Percentiles rank a stretch among this genome's conserved stretches.
Conservation (phyloP, 2,888 invertebrate genomes). For the Nowickia ferox region DNA sequence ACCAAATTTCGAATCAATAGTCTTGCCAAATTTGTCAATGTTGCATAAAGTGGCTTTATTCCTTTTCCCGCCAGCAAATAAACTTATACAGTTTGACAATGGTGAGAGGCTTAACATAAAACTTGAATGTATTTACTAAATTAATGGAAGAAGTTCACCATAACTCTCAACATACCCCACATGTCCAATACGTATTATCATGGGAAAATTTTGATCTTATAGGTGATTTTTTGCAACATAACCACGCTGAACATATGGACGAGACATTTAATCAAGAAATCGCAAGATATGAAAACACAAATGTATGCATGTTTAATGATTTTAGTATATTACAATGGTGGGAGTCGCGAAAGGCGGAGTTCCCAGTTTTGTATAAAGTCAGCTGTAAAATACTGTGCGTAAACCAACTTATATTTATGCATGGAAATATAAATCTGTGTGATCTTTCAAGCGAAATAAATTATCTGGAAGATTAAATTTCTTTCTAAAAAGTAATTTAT, state of each 20-base stretch:
- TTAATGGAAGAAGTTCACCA: not conserved
- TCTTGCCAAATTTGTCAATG: not conserved
- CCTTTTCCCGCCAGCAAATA: constrained; percentile 30
- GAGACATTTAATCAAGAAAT: not conserved
- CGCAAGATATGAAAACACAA: constrained; percentile 7
- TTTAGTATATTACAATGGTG: constrained; percentile 11
- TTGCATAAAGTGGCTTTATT: constrained; percentile 24
- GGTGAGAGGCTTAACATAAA: constrained; percentile 3
- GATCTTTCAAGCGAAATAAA: constrained; percentile 1
- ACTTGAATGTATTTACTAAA: constrained; percentile 19
- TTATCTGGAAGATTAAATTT: constrained; percentile 12
- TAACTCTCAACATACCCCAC: not conserved
- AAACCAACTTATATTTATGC: constrained; percentile 15
- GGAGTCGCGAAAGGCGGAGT: no score
- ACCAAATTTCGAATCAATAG: constrained; percentile 13
- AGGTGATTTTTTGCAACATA: constrained; percentile 20
- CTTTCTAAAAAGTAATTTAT: not conserved
- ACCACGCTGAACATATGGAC: constrained; percentile 1
- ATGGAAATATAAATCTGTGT: constrained; percentile 16
- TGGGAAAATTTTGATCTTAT: constrained; percentile 7
- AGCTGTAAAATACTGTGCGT: constrained; percentile 22
- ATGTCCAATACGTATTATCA: not conserved
- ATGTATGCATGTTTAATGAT: constrained; percentile 13
- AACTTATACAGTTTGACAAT: constrained; percentile 18
- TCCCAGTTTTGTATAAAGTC: constrained; percentile 7